Percentiles rank a stretch among this genome's conserved stretches.
Evolutionary conservation across 1,140 invertebrate genomes (phyloP).

Genomic region (Bombus impatiens): DNA sequence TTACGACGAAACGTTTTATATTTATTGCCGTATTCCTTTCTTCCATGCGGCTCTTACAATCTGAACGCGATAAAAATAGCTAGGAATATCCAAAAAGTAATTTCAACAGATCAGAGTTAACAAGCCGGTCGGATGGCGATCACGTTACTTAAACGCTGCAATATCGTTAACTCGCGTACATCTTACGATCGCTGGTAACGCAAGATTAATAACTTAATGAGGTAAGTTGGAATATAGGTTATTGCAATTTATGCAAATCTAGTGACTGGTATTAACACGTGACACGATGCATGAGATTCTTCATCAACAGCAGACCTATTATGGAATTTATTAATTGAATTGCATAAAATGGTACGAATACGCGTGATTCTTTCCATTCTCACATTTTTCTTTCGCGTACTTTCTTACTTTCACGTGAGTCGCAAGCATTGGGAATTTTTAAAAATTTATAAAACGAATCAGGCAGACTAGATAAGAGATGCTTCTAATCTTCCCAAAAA

Average conservation of each 20-base stretch:
- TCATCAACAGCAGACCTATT: too few species aligned
- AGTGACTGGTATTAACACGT: too few species aligned
- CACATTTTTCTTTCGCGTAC: too few species aligned
- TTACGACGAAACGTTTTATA: background rate
- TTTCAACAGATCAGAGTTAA: background rate
- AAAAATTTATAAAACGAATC: too few species aligned
- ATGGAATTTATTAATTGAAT: too few species aligned
- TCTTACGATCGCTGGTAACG: background rate
- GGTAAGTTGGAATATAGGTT: background rate
- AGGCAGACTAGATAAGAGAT: too few species aligned
- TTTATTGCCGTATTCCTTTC: background rate
- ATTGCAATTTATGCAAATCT: background rate
- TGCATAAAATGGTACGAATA: too few species aligned
- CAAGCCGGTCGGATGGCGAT: background rate
- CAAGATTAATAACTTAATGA: background rate
- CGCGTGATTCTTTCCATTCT: too few species aligned
- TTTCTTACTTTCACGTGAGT: too few species aligned
- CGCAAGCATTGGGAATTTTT: too few species aligned
- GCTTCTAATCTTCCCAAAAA: too few species aligned
- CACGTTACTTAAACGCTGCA: background rate
- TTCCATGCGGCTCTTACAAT: background rate
- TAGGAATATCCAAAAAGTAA: background rate
- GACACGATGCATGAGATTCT: too few species aligned
- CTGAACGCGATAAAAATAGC: background rate
- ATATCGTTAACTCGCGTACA: background rate